Evolutionary conservation across 2,797 vertebrate genomes (phyloP).

Genomic region (Acrossocheilus fasciatus): DNA sequence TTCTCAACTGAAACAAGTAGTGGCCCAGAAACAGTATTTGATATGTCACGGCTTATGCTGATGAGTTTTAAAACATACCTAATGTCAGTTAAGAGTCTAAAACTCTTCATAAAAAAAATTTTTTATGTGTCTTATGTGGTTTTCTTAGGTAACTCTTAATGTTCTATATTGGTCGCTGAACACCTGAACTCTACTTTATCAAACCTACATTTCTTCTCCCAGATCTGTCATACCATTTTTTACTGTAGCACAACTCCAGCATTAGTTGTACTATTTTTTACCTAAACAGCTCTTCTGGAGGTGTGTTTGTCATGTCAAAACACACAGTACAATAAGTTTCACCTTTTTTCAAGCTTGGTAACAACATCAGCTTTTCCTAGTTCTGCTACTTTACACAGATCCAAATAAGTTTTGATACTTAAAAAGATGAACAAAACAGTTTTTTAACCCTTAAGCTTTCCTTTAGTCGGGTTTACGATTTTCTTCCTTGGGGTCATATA

Average conservation of each 20-base stretch:
- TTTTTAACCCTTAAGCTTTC: no score
- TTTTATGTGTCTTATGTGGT: not conserved
- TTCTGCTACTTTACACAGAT: not conserved
- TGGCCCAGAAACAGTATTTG: no score
- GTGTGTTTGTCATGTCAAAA: not conserved
- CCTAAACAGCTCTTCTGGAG: not conserved
- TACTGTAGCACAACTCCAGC: not conserved
- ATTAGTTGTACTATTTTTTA: not conserved
- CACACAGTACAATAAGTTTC: not conserved
- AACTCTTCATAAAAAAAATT: not conserved
- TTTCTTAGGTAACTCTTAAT: not conserved
- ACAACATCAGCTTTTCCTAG: not conserved
- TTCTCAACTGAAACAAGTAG: no score
- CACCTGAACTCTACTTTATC: conserved; percentile 18
- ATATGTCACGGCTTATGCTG: no score
- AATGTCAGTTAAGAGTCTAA: not conserved
- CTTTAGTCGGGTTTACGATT: no score
- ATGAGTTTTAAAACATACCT: not conserved
- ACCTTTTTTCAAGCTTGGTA: not conserved
- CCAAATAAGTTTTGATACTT: no score
- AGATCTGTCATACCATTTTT: conserved; percentile 17
- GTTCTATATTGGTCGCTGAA: conserved; percentile 1
- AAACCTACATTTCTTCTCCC: conserved; percentile 1
- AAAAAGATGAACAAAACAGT: no score
- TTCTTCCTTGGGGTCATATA: no score